phyloP scores from a whole-genome alignment of 2,888 invertebrate genomes.

The Creontiades dilutus region DNA sequence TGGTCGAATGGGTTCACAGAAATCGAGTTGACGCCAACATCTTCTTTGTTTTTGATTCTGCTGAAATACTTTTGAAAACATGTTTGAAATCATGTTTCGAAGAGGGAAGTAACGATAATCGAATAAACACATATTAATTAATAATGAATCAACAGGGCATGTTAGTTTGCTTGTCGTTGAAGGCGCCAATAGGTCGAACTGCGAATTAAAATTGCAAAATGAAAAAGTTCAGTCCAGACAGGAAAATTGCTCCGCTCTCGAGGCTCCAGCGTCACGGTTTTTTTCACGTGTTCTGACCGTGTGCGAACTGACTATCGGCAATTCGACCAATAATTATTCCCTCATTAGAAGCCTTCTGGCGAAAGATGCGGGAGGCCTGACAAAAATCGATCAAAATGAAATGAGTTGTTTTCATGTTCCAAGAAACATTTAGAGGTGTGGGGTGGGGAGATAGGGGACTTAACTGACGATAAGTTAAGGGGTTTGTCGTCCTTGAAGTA shows the following conservation, averaged over 20 bases:
- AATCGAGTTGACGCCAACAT: too few species aligned
- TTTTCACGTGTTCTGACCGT: background rate
- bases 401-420: background rate
- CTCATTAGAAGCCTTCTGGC: background rate
- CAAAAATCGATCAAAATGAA: background rate
- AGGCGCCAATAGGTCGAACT: background rate
- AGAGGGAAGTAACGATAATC: too few species aligned
- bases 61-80: too few species aligned
- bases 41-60: too few species aligned
- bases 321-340: background rate
- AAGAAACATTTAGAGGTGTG: background rate
- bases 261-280: background rate
- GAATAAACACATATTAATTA: too few species aligned
- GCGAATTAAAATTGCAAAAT: conserved; percentile 8
- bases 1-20: too few species aligned
- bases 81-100: background rate
- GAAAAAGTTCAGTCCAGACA: background rate
- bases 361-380: too few species aligned
- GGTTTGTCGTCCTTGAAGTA: background rate
- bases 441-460: background rate
- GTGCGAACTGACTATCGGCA: background rate
- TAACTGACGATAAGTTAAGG: background rate
- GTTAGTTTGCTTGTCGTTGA: background rate
- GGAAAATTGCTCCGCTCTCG: background rate
- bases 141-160: too few species aligned